Percentiles rank a stretch among this genome's conserved stretches.
Evolutionary conservation across 2,888 invertebrate species (phyloP).

Genomic region (Epistrophe eligans): DNA sequence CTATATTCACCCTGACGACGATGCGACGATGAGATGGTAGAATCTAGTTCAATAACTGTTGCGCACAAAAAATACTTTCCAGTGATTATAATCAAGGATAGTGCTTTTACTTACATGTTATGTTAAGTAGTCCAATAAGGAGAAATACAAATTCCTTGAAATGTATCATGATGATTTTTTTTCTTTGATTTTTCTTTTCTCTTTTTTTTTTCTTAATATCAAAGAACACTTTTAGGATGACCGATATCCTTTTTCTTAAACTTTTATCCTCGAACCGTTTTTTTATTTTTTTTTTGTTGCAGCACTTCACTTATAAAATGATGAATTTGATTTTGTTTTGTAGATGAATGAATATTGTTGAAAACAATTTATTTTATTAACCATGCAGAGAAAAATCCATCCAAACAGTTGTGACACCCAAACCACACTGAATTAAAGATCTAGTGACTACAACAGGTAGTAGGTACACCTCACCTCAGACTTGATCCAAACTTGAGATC

Average conservation of each 20-base stretch:
- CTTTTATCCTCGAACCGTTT: slow-evolving; percentile 30
- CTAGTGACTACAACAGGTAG: slow-evolving; percentile 69
- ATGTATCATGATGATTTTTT: slow-evolving; percentile 45
- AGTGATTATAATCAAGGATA: slow-evolving; percentile 36
- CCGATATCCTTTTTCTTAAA: slow-evolving; percentile 47
- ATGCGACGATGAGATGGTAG: too few species aligned
- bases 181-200: background rate
- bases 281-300: background rate
- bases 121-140: slow-evolving; percentile 63
- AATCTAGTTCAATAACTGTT: slow-evolving; percentile 36
- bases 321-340: slow-evolving; percentile 27
- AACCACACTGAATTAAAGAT: slow-evolving; percentile 77
- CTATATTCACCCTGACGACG: background rate
- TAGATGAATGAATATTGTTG: background rate
- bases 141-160: slow-evolving; percentile 65
- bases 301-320: slow-evolving; percentile 52
- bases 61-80: background rate
- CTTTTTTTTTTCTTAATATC: background rate
- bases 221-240: slow-evolving; percentile 50
- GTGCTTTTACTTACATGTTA: slow-evolving; percentile 64
- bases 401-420: slow-evolving; percentile 78
- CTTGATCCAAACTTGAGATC: slow-evolving; percentile 59
- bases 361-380: slow-evolving; percentile 33
- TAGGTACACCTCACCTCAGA: slow-evolving; percentile 49
- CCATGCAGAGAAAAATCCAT: slow-evolving; percentile 69